phyloP scores from a whole-genome alignment of 2,797 vertebrate species.

The Anniella stebbinsi region DNA sequence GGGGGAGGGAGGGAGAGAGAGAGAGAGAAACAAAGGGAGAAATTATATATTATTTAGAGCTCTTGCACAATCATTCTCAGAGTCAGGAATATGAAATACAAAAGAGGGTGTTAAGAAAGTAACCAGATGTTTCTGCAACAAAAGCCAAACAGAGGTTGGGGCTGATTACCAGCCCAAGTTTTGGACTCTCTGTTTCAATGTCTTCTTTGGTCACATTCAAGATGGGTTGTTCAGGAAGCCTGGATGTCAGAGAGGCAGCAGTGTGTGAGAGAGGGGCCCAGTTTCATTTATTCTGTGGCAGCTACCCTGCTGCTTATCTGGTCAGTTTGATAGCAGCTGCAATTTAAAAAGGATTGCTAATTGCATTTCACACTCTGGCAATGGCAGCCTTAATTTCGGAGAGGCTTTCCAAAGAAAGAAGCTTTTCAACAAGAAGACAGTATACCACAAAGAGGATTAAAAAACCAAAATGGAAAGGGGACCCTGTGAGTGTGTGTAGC shows the following conservation, averaged over 20 bases:
- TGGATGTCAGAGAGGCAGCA: background rate
- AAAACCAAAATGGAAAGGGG: background rate
- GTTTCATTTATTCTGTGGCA: background rate
- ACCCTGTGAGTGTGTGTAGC: background rate
- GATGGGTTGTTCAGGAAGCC: background rate
- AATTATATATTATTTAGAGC: background rate
- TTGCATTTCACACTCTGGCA: slow-evolving; percentile 7
- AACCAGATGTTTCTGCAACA: background rate
- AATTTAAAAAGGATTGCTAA: slow-evolving; percentile 14
- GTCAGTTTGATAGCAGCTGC: background rate
- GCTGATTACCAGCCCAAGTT: background rate
- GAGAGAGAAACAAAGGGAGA: background rate
- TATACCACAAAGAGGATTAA: background rate
- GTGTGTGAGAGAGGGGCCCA: background rate
- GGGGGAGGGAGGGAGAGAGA: background rate
- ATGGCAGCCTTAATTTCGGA: background rate
- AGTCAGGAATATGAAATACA: slow-evolving; percentile 4
- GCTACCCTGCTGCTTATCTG: background rate
- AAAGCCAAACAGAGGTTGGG: background rate
- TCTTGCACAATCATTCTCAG: background rate
- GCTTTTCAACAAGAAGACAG: background rate
- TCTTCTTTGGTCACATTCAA: background rate
- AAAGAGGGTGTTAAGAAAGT: slow-evolving; percentile 18
- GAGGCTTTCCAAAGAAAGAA: background rate
- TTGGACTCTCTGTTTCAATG: background rate